Evolutionary conservation across 2,888 invertebrate genomes (phyloP).

Genomic region (Lymantria monacha): DNA sequence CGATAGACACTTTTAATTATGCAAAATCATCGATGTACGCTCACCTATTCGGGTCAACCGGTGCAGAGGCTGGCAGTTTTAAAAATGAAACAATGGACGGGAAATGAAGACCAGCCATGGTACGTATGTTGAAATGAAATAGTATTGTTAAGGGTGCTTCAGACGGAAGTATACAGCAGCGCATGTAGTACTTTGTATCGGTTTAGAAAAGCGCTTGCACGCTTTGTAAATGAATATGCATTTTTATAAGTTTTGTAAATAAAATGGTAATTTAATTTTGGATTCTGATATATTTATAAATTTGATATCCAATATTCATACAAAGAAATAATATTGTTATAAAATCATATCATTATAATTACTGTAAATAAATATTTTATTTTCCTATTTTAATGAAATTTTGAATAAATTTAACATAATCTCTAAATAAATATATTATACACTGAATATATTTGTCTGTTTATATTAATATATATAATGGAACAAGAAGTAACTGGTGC

Average conservation of each 20-base stretch:
- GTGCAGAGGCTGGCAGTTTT: constrained; percentile 51
- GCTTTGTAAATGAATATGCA: not conserved
- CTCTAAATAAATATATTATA: too few relatives aligned
- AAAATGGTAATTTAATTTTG: not conserved
- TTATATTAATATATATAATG: too few relatives aligned
- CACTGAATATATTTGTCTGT: too few relatives aligned
- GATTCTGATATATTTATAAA: not conserved
- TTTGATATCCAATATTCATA: not conserved
- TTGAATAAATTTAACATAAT: too few relatives aligned
- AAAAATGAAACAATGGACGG: constrained; percentile 65
- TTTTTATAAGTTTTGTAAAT: not conserved
- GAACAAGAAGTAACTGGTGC: too few relatives aligned
- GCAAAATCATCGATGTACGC: constrained; percentile 61
- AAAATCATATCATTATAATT: too few relatives aligned
- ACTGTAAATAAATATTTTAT: too few relatives aligned
- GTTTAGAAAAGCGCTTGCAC: constrained; percentile 31
- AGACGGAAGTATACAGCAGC: constrained; percentile 29
- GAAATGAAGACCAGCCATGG: constrained; percentile 44
- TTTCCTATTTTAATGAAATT: too few relatives aligned
- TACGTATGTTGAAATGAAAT: constrained; percentile 44
- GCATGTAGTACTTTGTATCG: constrained; percentile 35
- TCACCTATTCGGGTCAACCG: constrained; percentile 60
- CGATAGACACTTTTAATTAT: constrained; percentile 65
- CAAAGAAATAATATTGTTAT: not conserved
- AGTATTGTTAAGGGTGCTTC: constrained; percentile 40